Evolutionary conservation across 2,888 invertebrate species (phyloP).

Genomic region (Tortricodes alternella): DNA sequence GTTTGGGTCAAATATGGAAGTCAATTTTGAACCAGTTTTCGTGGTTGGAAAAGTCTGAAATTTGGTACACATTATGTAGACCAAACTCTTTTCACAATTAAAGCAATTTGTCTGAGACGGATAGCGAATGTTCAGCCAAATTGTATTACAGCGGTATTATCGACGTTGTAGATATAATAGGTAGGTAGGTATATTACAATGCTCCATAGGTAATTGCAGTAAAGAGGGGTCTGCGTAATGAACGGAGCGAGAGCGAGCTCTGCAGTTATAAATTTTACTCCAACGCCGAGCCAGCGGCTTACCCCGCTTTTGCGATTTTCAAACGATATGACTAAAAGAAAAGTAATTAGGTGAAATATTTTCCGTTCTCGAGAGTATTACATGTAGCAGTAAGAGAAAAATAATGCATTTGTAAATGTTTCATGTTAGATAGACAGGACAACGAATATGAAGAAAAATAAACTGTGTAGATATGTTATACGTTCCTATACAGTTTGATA

Average conservation of each 20-base stretch:
- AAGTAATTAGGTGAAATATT: not conserved
- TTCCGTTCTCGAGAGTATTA: no score
- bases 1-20: no score
- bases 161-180: not conserved
- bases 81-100: no score
- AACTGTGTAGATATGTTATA: no score
- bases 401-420: no score
- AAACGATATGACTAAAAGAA: slow-evolving; percentile 33
- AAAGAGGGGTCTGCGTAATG: slow-evolving; percentile 45
- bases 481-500: no score
- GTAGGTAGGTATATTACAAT: slow-evolving; percentile 32
- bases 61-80: no score
- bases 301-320: slow-evolving; percentile 41
- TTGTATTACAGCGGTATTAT: not conserved
- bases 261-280: slow-evolving; percentile 51
- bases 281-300: slow-evolving; percentile 39
- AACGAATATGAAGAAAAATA: no score
- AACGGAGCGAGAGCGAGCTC: slow-evolving; percentile 39
- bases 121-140: not conserved
- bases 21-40: no score
- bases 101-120: not conserved
- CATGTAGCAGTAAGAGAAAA: no score
- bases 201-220: slow-evolving; percentile 37
- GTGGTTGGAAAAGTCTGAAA: no score
- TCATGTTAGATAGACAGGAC: no score